Evolutionary conservation across 2,113 vertebrate genomes (phyloP).

Genomic region (Hoplias malabaricus): DNA sequence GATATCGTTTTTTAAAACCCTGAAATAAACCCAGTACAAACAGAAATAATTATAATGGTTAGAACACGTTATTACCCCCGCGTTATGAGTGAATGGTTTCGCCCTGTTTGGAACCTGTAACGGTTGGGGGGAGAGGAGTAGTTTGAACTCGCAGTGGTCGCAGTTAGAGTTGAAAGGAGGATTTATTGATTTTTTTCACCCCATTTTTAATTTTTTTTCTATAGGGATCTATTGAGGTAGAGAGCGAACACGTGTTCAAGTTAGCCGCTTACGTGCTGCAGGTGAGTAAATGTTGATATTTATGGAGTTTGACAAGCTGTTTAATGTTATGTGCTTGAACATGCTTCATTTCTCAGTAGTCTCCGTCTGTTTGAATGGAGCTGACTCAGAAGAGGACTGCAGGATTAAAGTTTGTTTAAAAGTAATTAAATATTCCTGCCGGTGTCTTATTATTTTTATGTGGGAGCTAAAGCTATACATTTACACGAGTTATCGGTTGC

Average conservation of each 20-base stretch:
- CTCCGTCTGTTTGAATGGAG: conserved; percentile 15
- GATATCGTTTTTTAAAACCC: too few species aligned
- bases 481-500: too few species aligned
- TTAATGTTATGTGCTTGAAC: not conserved
- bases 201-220: conserved; percentile 29
- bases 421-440: too few species aligned
- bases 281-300: conserved; percentile 76
- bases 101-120: conserved; percentile 41
- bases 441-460: not conserved
- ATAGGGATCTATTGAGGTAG: conserved; percentile 89
- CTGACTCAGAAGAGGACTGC: not conserved
- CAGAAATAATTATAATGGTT: not conserved
- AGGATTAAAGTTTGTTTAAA: not conserved
- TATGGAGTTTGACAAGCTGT: conserved; percentile 22
- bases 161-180: not conserved
- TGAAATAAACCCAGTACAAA: too few species aligned
- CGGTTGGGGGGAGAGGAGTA: conserved; percentile 24
- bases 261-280: conserved; percentile 89
- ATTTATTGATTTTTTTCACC: not conserved
- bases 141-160: not conserved
- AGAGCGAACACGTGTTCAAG: conserved; percentile 88
- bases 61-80: not conserved
- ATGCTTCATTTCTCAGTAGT: not conserved
- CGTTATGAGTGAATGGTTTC: conserved; percentile 32
- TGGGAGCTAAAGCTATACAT: too few species aligned